These are phyloP conservation scores for Galerucella calmariensis DNA, from an alignment of 2,888 invertebrate genomes.

Conservation along the genomic window DNA sequence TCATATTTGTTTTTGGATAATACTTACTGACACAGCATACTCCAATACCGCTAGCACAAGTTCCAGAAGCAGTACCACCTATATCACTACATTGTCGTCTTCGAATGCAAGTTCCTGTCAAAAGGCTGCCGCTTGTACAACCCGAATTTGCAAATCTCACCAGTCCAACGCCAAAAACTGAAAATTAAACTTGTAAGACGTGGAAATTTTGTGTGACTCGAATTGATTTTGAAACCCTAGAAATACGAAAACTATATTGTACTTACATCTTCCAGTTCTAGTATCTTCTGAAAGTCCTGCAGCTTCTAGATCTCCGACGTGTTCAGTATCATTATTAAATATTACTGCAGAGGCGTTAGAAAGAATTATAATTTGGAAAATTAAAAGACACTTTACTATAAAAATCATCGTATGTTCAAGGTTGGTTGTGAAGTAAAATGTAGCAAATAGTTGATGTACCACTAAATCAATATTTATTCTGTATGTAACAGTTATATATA, in stretches of 20 bases:
- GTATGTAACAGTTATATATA: slow-evolving; percentile 1
- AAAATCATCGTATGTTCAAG: not conserved
- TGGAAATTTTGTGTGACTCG: too few relatives aligned
- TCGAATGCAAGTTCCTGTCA: slow-evolving; percentile 83
- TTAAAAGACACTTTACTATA: not conserved
- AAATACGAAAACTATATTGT: not conserved
- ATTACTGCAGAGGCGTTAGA: not conserved
- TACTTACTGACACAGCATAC: slow-evolving; percentile 85
- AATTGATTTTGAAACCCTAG: not conserved
- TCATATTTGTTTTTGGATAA: not conserved
- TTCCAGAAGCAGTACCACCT: slow-evolving; percentile 78
- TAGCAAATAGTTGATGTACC: not conserved
- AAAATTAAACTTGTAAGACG: not conserved
- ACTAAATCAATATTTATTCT: not conserved
- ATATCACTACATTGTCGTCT: slow-evolving; percentile 77
- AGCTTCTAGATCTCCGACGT: not conserved
- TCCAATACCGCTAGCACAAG: slow-evolving; percentile 79
- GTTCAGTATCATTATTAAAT: slow-evolving; percentile 1
- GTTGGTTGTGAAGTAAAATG: not conserved
- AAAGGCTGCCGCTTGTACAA: slow-evolving; percentile 73
- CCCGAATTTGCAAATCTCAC: slow-evolving; percentile 81
- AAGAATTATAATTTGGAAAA: not conserved
- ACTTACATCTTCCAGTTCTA: slow-evolving; percentile 20
- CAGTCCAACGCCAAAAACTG: slow-evolving; percentile 65
- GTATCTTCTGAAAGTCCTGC: not conserved